Percentiles rank a stretch among this genome's conserved stretches.
These are phyloP conservation scores for Amphiprion ocellaris DNA, from an alignment of 2,113 vertebrate species.

Conservation along the genomic window DNA sequence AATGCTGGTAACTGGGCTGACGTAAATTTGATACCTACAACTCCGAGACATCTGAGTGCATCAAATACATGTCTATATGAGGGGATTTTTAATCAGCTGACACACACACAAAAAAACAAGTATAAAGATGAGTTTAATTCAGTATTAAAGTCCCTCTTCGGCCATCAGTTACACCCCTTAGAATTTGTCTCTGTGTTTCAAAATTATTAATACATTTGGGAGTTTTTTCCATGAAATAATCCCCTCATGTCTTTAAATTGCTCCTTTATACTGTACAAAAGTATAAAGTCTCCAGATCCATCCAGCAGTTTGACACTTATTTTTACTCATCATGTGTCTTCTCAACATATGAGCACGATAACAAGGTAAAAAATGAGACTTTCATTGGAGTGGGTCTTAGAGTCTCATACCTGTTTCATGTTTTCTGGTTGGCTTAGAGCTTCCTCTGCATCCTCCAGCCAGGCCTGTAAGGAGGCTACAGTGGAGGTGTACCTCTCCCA, in stretches of 20 bases:
- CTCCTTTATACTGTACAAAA: too few species aligned
- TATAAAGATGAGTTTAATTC: not conserved
- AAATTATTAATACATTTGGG: too few species aligned
- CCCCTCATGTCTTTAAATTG: too few species aligned
- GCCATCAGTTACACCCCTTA: too few species aligned
- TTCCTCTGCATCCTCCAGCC: constrained; percentile 94
- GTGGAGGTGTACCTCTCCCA: constrained; percentile 92
- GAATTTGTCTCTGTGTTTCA: too few species aligned
- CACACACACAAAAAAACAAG: not conserved
- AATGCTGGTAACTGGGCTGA: constrained; percentile 53
- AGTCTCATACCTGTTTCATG: constrained; percentile 87
- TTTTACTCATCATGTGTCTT: too few species aligned
- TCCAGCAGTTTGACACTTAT: too few species aligned
- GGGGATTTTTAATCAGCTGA: constrained; percentile 7
- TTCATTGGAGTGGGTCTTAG: too few species aligned
- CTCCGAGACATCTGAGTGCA: constrained; percentile 17
- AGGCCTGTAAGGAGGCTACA: constrained; percentile 91
- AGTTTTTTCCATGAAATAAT: too few species aligned
- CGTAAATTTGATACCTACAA: constrained; percentile 28
- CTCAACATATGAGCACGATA: too few species aligned
- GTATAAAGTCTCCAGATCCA: too few species aligned
- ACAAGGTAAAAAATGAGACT: too few species aligned
- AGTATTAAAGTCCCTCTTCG: not conserved
- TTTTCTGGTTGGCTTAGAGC: constrained; percentile 90
- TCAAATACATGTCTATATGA: constrained; percentile 35